phyloP scores from a whole-genome alignment of 2,888 invertebrate genomes.

The Gymnocheta viridis region DNA sequence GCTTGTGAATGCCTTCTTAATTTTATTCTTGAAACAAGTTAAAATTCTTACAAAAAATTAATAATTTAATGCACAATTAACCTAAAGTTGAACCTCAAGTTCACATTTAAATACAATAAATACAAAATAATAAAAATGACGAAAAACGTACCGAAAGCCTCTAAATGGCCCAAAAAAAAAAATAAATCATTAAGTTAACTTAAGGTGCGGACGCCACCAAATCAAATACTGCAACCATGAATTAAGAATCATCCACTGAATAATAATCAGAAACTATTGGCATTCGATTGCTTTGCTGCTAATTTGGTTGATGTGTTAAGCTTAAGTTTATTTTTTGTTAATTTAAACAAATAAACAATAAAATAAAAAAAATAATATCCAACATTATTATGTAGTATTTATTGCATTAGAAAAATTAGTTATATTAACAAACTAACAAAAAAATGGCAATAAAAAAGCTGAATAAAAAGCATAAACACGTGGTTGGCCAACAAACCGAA shows the following conservation, averaged over 20 bases:
- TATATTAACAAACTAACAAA: background rate
- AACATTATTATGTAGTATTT: conserved; percentile 40
- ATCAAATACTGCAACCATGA: conserved; percentile 50
- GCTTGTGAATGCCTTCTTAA: too few relatives aligned
- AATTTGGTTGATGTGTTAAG: conserved; percentile 12
- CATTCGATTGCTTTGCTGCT: conserved; percentile 2
- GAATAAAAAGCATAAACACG: conserved; percentile 29
- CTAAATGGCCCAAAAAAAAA: background rate
- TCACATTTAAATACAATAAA: conserved; percentile 1
- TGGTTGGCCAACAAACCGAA: conserved; percentile 46
- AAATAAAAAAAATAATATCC: conserved; percentile 26
- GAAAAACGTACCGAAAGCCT: background rate
- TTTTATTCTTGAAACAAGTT: background rate
- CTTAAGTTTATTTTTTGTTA: conserved; percentile 6
- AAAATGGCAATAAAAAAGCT: conserved; percentile 18
- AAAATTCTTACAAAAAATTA: background rate
- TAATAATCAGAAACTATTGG: conserved; percentile 54
- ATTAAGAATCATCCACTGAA: conserved; percentile 37
- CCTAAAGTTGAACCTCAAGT: conserved; percentile 28
- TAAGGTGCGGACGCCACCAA: conserved; percentile 19
- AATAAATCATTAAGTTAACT: conserved; percentile 10
- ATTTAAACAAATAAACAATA: conserved; percentile 51
- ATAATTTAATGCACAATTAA: background rate
- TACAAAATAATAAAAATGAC: background rate
- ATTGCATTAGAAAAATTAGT: conserved; percentile 35